A percentile compares a stretch with the other conserved stretches of the same genome.
phyloP scores from a whole-genome alignment of 2,113 vertebrate species.

The Thryonomys swinderianus region DNA sequence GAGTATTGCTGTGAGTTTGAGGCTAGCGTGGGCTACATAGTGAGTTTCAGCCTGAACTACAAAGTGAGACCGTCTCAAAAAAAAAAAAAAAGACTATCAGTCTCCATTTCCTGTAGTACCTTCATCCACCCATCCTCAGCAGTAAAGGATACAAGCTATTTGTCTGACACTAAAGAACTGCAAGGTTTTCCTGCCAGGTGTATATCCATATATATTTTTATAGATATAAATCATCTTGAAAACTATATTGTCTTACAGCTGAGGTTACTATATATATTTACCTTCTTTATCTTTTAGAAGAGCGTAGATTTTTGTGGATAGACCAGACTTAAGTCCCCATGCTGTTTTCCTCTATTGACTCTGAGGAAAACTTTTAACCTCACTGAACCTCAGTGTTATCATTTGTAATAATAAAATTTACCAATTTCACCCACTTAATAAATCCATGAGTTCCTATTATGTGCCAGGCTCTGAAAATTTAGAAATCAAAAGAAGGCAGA shows the following conservation, averaged over 20 bases:
- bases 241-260: neutral
- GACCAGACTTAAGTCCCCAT: neutral
- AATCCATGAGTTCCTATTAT: neutral
- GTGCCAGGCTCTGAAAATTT: neutral
- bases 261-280: neutral
- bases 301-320: neutral
- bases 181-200: neutral
- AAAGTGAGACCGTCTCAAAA: too few relatives aligned
- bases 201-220: neutral
- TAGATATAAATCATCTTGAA: constrained; percentile 48
- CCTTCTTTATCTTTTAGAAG: constrained; percentile 45
- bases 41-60: too few relatives aligned
- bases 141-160: constrained; percentile 24
- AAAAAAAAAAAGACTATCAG: neutral
- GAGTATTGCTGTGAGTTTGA: too few relatives aligned
- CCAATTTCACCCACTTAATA: neutral
- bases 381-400: neutral
- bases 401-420: constrained; percentile 16
- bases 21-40: too few relatives aligned
- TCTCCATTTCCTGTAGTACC: neutral
- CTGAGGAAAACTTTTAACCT: neutral
- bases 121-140: constrained; percentile 24
- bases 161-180: constrained; percentile 50
- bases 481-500: neutral
- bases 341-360: neutral